Conservation (phyloP, 2,888 invertebrate species). For the Boloria euphrosyne region DNA sequence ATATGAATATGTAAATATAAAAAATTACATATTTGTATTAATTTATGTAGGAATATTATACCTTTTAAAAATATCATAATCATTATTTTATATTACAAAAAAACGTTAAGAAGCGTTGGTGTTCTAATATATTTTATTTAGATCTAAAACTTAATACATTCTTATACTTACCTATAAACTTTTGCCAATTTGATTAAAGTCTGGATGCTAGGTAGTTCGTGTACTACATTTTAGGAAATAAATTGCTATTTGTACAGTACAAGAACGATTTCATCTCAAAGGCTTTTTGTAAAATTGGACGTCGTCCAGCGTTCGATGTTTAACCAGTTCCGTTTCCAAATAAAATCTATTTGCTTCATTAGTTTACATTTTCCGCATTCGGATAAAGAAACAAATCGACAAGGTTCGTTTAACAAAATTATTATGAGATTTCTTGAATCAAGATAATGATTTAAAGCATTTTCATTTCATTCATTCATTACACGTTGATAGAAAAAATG, state of each 20-base stretch:
- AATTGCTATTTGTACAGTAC: slow-evolving; percentile 18
- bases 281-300: slow-evolving; percentile 19
- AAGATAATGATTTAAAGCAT: not conserved
- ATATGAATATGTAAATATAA: no score
- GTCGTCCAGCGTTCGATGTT: slow-evolving; percentile 17
- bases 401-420: not conserved
- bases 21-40: no score
- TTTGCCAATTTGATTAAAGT: not conserved
- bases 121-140: no score
- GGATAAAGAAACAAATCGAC: not conserved
- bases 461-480: no score
- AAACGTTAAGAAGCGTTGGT: not conserved
- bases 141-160: not conserved
- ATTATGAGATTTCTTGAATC: not conserved
- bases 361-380: slow-evolving; percentile 5
- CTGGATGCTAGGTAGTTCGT: not conserved
- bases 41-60: no score
- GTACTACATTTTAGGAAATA: slow-evolving; percentile 10
- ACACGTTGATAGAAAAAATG: no score
- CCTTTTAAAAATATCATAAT: no score
- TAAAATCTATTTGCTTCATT: slow-evolving; percentile 3
- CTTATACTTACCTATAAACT: not conserved
- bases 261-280: slow-evolving; percentile 18
- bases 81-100: not conserved
- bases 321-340: slow-evolving; percentile 9